phyloP scores from a whole-genome alignment of 2,888 invertebrate genomes.

The Eilema sororculum region DNA sequence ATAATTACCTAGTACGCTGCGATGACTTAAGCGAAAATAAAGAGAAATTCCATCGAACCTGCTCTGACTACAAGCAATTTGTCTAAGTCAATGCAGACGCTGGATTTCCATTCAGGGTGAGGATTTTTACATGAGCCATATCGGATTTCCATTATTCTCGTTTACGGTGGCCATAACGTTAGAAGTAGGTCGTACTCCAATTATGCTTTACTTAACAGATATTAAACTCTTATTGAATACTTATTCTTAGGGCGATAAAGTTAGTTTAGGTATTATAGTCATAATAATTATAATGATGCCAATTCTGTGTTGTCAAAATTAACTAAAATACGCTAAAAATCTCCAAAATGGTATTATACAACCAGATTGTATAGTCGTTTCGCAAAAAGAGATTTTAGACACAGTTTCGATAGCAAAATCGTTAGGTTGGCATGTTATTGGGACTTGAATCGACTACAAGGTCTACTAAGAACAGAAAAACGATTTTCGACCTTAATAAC shows the following conservation, averaged over 20 bases:
- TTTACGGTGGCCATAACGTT: conserved; percentile 33
- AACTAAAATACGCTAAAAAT: too few relatives aligned
- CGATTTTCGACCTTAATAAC: too few relatives aligned
- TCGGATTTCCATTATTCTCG: conserved; percentile 42
- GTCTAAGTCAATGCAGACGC: conserved; percentile 26
- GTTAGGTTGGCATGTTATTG: too few relatives aligned
- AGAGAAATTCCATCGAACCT: neutral
- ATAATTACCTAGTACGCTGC: neutral
- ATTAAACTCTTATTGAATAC: conserved; percentile 9
- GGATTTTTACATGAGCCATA: conserved; percentile 25
- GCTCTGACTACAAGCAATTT: conserved; percentile 4
- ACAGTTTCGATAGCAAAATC: too few relatives aligned
- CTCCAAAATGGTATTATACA: too few relatives aligned
- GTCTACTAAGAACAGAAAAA: too few relatives aligned
- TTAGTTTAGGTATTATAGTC: neutral
- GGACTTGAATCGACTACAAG: too few relatives aligned
- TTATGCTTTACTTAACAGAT: conserved; percentile 10
- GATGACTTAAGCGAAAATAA: neutral
- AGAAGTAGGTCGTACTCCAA: conserved; percentile 37
- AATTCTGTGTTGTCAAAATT: too few relatives aligned
- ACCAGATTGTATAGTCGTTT: too few relatives aligned
- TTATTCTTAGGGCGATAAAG: neutral
- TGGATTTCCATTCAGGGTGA: conserved; percentile 28
- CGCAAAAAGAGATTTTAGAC: too few relatives aligned
- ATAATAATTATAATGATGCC: too few relatives aligned